These are phyloP conservation scores for Mirounga angustirostris DNA, from an alignment of 2,113 vertebrate genomes.

Conservation along the genomic window DNA sequence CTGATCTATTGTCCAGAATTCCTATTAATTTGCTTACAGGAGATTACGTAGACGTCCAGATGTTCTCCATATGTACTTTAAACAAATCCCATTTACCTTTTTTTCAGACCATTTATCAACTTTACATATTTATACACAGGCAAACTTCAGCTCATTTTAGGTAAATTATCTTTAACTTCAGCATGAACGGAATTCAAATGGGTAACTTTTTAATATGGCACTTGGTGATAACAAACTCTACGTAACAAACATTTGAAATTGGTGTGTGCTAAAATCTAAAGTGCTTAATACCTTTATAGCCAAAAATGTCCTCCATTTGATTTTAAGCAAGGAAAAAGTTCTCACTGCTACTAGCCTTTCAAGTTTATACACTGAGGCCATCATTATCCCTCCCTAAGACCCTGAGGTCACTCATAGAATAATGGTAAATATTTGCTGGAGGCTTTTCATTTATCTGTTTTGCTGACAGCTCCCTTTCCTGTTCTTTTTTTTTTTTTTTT, in stretches of 20 bases:
- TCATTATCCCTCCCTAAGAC: neutral
- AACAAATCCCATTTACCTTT: neutral
- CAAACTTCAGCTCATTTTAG: neutral
- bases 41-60: neutral
- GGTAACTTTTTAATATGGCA: neutral
- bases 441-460: neutral
- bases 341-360: neutral
- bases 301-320: neutral
- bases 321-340: constrained; percentile 11
- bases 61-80: neutral
- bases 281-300: neutral
- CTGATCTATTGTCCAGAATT: neutral
- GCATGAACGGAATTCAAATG: constrained; percentile 28
- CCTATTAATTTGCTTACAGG: neutral
- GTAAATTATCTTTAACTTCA: constrained; percentile 41
- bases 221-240: neutral
- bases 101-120: neutral
- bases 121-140: neutral
- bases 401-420: neutral
- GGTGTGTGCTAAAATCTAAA: neutral
- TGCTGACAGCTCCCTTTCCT: neutral
- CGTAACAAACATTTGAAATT: neutral
- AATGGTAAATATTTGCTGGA: neutral
- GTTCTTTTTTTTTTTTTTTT: neutral
- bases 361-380: neutral